Base-by-base conservation (phyloP, 2,888 invertebrate genomes). In the Tribolium freemani region DNA sequence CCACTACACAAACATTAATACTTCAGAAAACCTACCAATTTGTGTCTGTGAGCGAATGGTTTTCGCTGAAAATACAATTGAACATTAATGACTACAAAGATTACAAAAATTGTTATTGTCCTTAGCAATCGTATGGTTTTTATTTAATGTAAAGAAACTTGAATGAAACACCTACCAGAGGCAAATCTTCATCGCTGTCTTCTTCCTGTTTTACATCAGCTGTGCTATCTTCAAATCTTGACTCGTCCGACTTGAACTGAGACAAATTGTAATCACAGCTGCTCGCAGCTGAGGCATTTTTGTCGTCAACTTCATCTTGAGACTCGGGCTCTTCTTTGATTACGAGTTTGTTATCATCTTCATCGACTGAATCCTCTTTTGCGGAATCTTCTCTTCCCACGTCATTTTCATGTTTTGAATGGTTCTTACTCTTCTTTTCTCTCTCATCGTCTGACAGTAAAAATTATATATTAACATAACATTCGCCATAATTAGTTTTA, bases 261-360 rank as follows among this genome's bases (percentile, higher is more conserved):
- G 93, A 92, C 85, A 93, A 78, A 54, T 90, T 92, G 83, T 93
- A 92, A 83, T 93, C 92, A 85, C 92, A 93, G 56, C 92, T 92
- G 75, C 93, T 92, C n/a, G 89, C 90, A 73, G 85, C 90, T 81
- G 87, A 91, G 82, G 86, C 87, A 87, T 87, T 88, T 77, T 87
- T 83, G 85, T 70, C 73, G 6, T 72, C 76, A 6, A 10, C 78
- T 77, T 80, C 84, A 77, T 82, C 85, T 78, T 76, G 84, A 77
- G 77, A 83, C 74, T 61, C 78, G 70, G 78, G 82, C 51, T 82
- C 81, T 70, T 83, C 83, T 73, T 89, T 87, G 44, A 87, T 86
- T 6, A 85, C 82, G 21, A 86, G 76, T 72, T 86, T 86, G 61
- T 85, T 83, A 63, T 86, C 85, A 71, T 86, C 86, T 76, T 86